Conservation (phyloP, 2,888 invertebrate genomes). For the Tupiocoris notatus region DNA sequence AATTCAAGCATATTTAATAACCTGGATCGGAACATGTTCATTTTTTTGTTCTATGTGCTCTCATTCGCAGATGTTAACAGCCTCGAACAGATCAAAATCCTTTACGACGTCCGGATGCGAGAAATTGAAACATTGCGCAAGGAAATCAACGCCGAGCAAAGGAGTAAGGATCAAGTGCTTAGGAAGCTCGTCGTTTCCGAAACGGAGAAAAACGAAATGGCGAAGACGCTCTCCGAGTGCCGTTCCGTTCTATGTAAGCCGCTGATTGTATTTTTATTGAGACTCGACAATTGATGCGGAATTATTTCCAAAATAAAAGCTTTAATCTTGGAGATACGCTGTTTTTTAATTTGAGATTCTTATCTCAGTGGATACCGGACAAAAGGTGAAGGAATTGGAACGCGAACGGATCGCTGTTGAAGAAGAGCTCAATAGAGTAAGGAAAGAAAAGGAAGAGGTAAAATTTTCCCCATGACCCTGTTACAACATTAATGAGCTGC, state of each 20-base stretch:
- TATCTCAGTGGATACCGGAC: slow-evolving; percentile 43
- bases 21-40: too few relatives aligned
- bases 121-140: slow-evolving; percentile 45
- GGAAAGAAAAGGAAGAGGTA: slow-evolving; percentile 46
- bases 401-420: slow-evolving; percentile 44
- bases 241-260: slow-evolving; percentile 29
- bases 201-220: slow-evolving; percentile 46
- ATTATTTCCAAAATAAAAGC: neutral
- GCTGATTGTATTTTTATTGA: neutral
- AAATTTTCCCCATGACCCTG: too few relatives aligned
- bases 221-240: slow-evolving; percentile 1
- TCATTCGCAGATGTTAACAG: slow-evolving; percentile 45
- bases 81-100: slow-evolving; percentile 46
- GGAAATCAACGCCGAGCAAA: slow-evolving; percentile 46
- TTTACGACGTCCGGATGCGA: slow-evolving; percentile 46
- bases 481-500: too few relatives aligned
- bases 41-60: too few relatives aligned
- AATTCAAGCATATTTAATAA: too few relatives aligned
- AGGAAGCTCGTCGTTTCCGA: slow-evolving; percentile 45
- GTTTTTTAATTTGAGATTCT: neutral
- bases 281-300: neutral
- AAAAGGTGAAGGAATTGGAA: slow-evolving; percentile 42
- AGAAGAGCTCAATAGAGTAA: slow-evolving; percentile 40
- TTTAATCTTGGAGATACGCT: neutral
- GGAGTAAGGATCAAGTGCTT: slow-evolving; percentile 44